Evolutionary conservation across 1,140 invertebrate genomes (phyloP), one percentile per base, ranked within the genome.

Genomic region (Drosophila yakuba): DNA sequence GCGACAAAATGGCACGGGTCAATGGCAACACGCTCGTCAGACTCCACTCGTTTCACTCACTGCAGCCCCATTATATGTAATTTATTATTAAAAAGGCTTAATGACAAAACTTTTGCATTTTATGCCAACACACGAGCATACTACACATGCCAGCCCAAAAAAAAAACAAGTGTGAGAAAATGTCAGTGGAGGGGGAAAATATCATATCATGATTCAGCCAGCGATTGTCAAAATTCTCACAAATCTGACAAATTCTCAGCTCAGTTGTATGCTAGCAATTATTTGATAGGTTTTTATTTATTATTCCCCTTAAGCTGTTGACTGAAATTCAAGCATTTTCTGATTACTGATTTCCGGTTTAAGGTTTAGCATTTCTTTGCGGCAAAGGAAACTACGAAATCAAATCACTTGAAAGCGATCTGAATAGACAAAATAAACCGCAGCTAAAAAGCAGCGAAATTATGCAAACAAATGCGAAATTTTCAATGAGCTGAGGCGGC

Each of bases 61-160:
- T 12, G 10, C 20, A 10, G 7, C 20, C 56, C 63, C 61, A 72
- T 73, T 57, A 59, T 61, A 78, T 78, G 75, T 78, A 85, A 88
- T 86, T 82, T 74, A 86, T 86, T 86, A 86, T 86, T 86, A 78
- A 86, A 86, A 86, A 71, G 83, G 83, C 82, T 88, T 86, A 86
- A 86, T 86, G 83, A 86, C 82, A 86, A 86, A 86, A 86, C 69
- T 86, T 86, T 86, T 73, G 61, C 83, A 79, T 88, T 86, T 78
- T 68, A 82, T 69, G 61, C 56, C 48, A 74, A 77, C 60, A 75
- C 58, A 80, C 20, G 20, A 20, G 20, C 20, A 20, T 20, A 20
- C 20, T 2, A 20, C 20, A 20, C 20, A 36, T 52, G 36, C 47
- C 55, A 28, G 32, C 36, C 4, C 12, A 47, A 1, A 20, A 47